Base-by-base conservation (phyloP, 2,888 invertebrate species). In the Drosophila mercatorum region DNA sequence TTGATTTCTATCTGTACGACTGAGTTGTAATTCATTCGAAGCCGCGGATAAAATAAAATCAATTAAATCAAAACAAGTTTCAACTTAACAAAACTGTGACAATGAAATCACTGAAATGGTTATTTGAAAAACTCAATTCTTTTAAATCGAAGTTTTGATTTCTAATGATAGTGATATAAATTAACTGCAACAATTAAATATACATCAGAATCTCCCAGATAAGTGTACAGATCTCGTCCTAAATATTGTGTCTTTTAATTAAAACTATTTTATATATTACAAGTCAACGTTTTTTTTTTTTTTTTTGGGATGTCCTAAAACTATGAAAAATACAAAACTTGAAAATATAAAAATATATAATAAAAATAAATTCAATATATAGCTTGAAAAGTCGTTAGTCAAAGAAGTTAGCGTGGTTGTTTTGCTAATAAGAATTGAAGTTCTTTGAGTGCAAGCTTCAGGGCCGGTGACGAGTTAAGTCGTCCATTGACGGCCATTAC, bases 401-500 rank as follows among this genome's bases (percentile, higher is more conserved):
- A 8, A 34, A 10, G 34, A 34, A 22, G 22, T 22, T 22, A 22
- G 34, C 10, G 34, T 10, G 34, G 10, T 10, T 10, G 8, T 6
- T 31, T 31, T 11, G 14, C n/a, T 10, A 8, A 31, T 31, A 10
- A 28, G 43, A 51, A 41, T 26, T 41, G n/a, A 43, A 63, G 22
- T 68, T 57, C 64, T 64, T 71, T 75, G 66, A 84, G 79, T 72
- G 79, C 66, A 72, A 68, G 43, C 41, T 47, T 38, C 26, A 7
- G 49, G 22, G 28, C 10, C 2, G 28, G 40, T 4, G 22, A 17
- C 40, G 17, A 59, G 49, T 47, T 51, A 36, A 63, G 57, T 75
- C 63, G 56, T 38, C 36, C 59, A 80, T 75, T 76, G 67, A 66
- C 77, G 67, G 81, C 81, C 77, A 78, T 78, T 80, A 80, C 61